Evolutionary conservation across 2,888 invertebrate species (phyloP).

Genomic region (Xylota sylvarum): DNA sequence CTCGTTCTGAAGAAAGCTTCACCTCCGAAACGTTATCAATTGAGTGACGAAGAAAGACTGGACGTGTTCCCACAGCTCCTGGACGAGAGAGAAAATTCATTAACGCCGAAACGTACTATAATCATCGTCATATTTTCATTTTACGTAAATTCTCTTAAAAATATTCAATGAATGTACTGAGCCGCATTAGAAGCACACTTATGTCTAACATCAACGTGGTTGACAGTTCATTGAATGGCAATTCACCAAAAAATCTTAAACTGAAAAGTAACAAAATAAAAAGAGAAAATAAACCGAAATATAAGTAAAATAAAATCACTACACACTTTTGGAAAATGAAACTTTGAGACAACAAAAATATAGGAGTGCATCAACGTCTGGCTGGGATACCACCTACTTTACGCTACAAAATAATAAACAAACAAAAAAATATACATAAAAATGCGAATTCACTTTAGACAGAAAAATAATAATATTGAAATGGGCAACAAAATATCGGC

Average conservation of each 20-base stretch:
- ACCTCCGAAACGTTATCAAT: constrained; percentile 76
- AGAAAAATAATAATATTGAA: constrained; percentile 46
- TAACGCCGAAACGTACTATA: constrained; percentile 75
- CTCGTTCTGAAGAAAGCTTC: constrained; percentile 39
- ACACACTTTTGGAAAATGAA: constrained; percentile 72
- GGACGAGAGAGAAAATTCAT: constrained; percentile 76
- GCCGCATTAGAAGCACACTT: constrained; percentile 69
- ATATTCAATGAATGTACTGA: constrained; percentile 71
- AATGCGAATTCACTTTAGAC: constrained; percentile 39
- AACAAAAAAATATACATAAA: constrained; percentile 47
- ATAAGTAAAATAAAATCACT: constrained; percentile 45
- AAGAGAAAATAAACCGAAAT: constrained; percentile 28
- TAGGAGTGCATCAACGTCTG: constrained; percentile 61
- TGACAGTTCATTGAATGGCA: constrained; percentile 77
- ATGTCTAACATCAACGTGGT: constrained; percentile 75
- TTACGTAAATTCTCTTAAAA: constrained; percentile 73
- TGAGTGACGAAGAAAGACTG: constrained; percentile 77
- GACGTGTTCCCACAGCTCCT: constrained; percentile 76
- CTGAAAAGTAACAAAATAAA: constrained; percentile 62
- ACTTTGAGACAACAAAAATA: constrained; percentile 53
- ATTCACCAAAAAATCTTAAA: constrained; percentile 73
- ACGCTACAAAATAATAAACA: constrained; percentile 18
- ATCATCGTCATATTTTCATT: constrained; percentile 73
- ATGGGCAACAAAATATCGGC: constrained; percentile 54
- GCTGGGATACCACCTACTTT: constrained; percentile 53